Evolutionary conservation across 2,113 vertebrate genomes (phyloP).

Genomic region (Neodontobutis hainanensis): DNA sequence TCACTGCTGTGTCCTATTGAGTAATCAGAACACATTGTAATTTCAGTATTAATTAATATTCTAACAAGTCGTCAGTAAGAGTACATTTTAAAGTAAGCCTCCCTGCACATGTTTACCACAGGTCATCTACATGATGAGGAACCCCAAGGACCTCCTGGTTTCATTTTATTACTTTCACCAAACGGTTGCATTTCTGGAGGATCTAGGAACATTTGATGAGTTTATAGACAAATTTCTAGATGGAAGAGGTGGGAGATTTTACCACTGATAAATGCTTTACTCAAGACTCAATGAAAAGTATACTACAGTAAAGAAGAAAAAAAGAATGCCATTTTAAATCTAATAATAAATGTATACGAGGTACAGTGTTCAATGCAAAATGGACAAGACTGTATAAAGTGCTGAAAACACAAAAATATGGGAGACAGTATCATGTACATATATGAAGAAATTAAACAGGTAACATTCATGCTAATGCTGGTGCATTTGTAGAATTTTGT

Average conservation of each 20-base stretch:
- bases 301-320: too few relatives aligned
- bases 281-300: too few relatives aligned
- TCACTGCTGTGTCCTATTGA: too few relatives aligned
- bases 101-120: constrained; percentile 20
- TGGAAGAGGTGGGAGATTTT: constrained; percentile 69
- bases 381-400: constrained; percentile 81
- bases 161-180: constrained; percentile 81
- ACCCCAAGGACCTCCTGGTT: constrained; percentile 78
- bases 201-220: constrained; percentile 80
- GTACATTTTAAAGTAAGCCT: too few relatives aligned
- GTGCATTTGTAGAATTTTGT: too few relatives aligned
- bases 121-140: constrained; percentile 79
- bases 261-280: too few relatives aligned
- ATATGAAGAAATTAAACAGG: constrained; percentile 80
- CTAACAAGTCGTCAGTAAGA: too few relatives aligned
- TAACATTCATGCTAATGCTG: constrained; percentile 20
- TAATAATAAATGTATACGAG: too few relatives aligned
- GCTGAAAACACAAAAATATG: constrained; percentile 71
- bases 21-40: too few relatives aligned
- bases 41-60: too few relatives aligned
- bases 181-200: constrained; percentile 77
- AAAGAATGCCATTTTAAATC: too few relatives aligned
- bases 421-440: constrained; percentile 76
- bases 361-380: constrained; percentile 78
- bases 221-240: constrained; percentile 76